Base-by-base conservation (phyloP, 2,888 invertebrate species). In the Octonoba sinensis region DNA sequence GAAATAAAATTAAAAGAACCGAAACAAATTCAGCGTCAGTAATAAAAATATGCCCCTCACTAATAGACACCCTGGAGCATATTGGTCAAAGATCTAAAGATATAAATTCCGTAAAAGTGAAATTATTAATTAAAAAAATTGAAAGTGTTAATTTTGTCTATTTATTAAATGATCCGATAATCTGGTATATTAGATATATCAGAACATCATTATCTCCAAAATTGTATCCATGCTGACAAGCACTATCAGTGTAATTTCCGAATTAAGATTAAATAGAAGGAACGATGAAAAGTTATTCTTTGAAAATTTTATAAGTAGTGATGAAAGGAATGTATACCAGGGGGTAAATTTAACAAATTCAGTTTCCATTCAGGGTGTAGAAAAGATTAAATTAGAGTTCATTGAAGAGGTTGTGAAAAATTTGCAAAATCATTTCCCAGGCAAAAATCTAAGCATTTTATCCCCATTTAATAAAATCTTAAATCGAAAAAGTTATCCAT, bases 391-490 rank as follows among this genome's bases (percentile, higher is more conserved):
- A 11, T 4, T 18, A 51, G 18, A 51, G 2, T 51, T 51, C 11
- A 11, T 51, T 2, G 3, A 51, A 11, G 51, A 51, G 11, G 18
- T 51, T 4, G 51, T 51, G 3, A 51, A 51, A 18, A 51, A 51
- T 11, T 51, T 51, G 8, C 15, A 36, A 24, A 64, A 20, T 47
- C 54, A 49, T 67, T 51, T 36, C 27, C 24, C 59, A 36, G 11
- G 8, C 2, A 11, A 51, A 51, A 3, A 2, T 3, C 11, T 51
- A 15, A 60, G n/a, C 54, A 46, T 47, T 59, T 72, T 20, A 27
- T 36, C 16, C 54, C 57, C 22, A 46, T 59, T 60, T 54, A n/a
- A 20, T 15, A n/a, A 56, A n/a, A 22, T n/a, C n/a, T 73, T 47
- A 47, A 47, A 47, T 47, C 47, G 12, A 47, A 47, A 47, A 47